phyloP scores from a whole-genome alignment of 2,113 vertebrate genomes.

The Choloepus hoffmanni region DNA sequence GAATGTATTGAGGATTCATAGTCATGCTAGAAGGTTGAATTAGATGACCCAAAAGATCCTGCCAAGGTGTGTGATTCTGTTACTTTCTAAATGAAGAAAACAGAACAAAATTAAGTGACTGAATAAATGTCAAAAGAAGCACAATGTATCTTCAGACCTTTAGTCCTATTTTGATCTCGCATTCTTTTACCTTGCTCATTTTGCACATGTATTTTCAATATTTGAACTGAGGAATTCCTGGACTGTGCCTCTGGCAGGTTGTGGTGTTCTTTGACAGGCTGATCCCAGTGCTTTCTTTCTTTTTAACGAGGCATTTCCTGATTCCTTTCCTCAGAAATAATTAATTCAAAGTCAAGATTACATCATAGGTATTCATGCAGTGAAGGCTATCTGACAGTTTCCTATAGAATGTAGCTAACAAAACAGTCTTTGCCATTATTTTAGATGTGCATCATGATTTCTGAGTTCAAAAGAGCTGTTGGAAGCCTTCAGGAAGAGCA shows the following conservation, averaged over 20 bases:
- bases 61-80: not conserved
- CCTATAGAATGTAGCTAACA: not conserved
- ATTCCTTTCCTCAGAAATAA: slow-evolving; percentile 50
- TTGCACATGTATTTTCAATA: not conserved
- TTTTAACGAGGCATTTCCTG: slow-evolving; percentile 28
- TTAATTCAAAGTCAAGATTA: slow-evolving; percentile 46
- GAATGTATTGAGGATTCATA: not conserved
- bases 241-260: not conserved
- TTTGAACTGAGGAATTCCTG: not conserved
- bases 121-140: not conserved
- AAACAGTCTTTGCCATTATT: not conserved
- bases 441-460: not conserved
- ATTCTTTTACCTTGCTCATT: not conserved
- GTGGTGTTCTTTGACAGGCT: not conserved
- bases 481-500: not conserved
- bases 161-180: not conserved
- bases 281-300: not conserved
- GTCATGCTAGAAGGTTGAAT: not conserved
- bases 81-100: not conserved
- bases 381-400: not conserved
- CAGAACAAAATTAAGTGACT: not conserved
- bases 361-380: not conserved
- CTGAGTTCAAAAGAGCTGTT: not conserved
- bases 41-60: not conserved
- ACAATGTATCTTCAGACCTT: not conserved